Conservation (phyloP, 2,113 vertebrate genomes). For the Nettapus auritus region DNA sequence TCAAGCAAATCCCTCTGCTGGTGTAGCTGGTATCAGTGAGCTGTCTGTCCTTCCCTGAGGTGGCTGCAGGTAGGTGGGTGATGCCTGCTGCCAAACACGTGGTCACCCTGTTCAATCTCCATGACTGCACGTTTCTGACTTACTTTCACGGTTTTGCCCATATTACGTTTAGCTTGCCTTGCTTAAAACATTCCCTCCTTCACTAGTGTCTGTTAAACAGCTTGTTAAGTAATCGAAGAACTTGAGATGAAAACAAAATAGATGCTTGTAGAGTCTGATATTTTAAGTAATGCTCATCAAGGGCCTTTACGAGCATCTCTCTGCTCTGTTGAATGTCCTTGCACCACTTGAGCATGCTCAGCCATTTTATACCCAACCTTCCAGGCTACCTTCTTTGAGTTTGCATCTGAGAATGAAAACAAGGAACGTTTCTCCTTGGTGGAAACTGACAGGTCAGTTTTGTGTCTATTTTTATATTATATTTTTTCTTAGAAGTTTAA, state of each 20-base stretch:
- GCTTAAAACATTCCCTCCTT: neutral
- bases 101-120: neutral
- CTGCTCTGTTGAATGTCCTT: neutral
- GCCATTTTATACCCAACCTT: neutral
- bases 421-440: neutral
- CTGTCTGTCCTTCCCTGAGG: neutral
- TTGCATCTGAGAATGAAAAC: neutral
- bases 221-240: neutral
- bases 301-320: neutral
- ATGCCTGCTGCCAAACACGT: neutral
- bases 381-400: neutral
- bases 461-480: neutral
- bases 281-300: neutral
- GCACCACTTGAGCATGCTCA: fast-evolving
- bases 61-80: slow-evolving; percentile 11
- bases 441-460: neutral
- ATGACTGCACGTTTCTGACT: neutral
- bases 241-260: neutral
- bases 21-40: neutral
- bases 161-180: neutral
- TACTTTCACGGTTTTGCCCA: neutral
- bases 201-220: neutral
- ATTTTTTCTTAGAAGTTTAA: neutral
- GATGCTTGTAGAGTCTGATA: neutral
- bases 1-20: slow-evolving; percentile 61